Conservation (phyloP, 2,888 invertebrate genomes). For the Brachynemurus nebulosus region DNA sequence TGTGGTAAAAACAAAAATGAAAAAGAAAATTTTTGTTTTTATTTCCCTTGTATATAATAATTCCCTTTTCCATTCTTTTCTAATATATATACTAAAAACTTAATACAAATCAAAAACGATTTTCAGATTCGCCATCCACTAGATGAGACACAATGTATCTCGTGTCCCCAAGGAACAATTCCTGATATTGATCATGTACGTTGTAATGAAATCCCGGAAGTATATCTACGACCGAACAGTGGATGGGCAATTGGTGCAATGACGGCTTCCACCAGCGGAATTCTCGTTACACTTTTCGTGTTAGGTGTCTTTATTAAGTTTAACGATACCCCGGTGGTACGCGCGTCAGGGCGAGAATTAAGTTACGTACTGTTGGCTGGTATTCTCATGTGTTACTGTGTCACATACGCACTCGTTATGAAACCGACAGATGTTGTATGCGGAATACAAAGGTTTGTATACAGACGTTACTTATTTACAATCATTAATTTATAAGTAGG, state of each 20-base stretch:
- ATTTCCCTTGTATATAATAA: too few relatives aligned
- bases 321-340: constrained; percentile 93
- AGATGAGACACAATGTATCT: constrained; percentile 71
- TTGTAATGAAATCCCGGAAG: constrained; percentile 68
- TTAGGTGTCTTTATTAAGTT: constrained; percentile 45
- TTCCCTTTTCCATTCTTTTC: too few relatives aligned
- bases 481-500: too few relatives aligned
- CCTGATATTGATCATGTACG: constrained; percentile 61
- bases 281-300: constrained; percentile 57
- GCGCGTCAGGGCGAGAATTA: constrained; percentile 82
- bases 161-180: constrained; percentile 70
- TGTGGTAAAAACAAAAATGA: too few relatives aligned
- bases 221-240: constrained; percentile 66
- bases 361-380: constrained; percentile 85
- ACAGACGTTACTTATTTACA: too few relatives aligned
- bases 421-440: constrained; percentile 78
- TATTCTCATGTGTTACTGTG: constrained; percentile 79
- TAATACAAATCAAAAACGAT: too few relatives aligned
- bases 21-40: too few relatives aligned
- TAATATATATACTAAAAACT: too few relatives aligned
- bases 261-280: constrained; percentile 75
- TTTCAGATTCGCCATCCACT: constrained; percentile 60
- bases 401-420: constrained; percentile 83
- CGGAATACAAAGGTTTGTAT: constrained; percentile 75
- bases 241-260: constrained; percentile 90